Base-by-base conservation (phyloP, 2,888 invertebrate genomes). In the Chrysolina americana region DNA sequence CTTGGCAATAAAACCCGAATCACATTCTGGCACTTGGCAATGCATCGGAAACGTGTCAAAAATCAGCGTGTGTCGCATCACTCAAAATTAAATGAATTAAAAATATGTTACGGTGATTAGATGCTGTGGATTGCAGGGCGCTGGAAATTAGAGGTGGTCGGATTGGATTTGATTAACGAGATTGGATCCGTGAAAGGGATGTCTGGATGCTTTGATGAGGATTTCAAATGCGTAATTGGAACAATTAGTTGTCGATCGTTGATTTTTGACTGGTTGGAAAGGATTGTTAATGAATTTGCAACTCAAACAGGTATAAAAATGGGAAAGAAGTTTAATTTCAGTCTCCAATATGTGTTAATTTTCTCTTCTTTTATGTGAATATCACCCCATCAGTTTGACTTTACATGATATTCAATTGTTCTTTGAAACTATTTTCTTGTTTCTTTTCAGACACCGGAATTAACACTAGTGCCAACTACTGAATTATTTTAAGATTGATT, bases 1-100 rank as follows among this genome's bases (percentile, higher is more conserved):
- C 69, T 73, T 62, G 62, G 56, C 68, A 71, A 76, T 73, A 69
- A 76, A 76, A 76, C 68, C 62, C 59, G 64, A 76, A 73, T 76
- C 69, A 76, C 65, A 68, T 70, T 50, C 65, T 64, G 13, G 50
- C 41, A 41, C 17, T 64, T 6, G 50, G 68, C 68, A 66, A 74
- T 73, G 65, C 65, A 65, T 73, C 70, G 72, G 56, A 74, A 74
- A 66, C 62, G 68, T 68, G 71, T 69, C 71, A 68, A 68, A 76
- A 76, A 74, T 66, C 70, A 74, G 70, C 73, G 64, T 59, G 41
- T 68, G 59, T 48, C 41, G 47, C 47, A 47, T 63, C 70, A 36
- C 36, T 53, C 66, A 74, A 74, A 74, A 62, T 41, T 74, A 74
- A 66, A 63, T 70, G 50, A 64, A 62, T 70, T 70, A 68, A 72